Conservation (phyloP, 2,113 vertebrate genomes). For the Muscicapa adusta region DNA sequence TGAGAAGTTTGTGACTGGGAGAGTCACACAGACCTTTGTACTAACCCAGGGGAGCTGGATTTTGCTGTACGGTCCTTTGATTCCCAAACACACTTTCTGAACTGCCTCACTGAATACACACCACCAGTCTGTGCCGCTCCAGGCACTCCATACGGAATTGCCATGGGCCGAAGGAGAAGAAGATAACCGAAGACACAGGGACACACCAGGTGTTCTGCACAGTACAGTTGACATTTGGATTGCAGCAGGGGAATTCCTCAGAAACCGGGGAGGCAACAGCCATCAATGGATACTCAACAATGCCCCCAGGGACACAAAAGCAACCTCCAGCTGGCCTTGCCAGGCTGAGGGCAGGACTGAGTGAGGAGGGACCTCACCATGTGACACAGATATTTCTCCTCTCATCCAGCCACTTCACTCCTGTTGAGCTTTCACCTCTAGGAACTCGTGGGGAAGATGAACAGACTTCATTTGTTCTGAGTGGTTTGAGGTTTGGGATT, state of each 20-base stretch:
- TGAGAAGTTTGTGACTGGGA: neutral
- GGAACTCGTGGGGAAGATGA: neutral
- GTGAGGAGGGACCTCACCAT: neutral
- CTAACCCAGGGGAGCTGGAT: neutral
- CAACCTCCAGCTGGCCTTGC: neutral
- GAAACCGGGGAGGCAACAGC: neutral
- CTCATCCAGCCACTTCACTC: neutral
- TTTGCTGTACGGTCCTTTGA: neutral
- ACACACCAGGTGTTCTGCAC: neutral
- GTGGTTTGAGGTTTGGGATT: neutral
- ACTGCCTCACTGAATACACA: neutral
- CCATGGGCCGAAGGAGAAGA: neutral
- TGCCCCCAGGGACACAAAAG: neutral
- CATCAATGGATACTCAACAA: neutral
- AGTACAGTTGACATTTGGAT: neutral
- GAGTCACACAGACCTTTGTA: neutral
- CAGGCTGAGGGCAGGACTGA: neutral
- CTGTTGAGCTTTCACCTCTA: neutral
- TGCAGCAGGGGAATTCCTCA: neutral
- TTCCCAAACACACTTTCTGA: neutral
- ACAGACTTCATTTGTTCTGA: neutral
- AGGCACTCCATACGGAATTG: fast-evolving
- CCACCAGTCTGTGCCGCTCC: neutral
- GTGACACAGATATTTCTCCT: neutral
- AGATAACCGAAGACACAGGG: neutral